Conservation (phyloP, 2,113 vertebrate species). For the Phyllostomus discolor region DNA sequence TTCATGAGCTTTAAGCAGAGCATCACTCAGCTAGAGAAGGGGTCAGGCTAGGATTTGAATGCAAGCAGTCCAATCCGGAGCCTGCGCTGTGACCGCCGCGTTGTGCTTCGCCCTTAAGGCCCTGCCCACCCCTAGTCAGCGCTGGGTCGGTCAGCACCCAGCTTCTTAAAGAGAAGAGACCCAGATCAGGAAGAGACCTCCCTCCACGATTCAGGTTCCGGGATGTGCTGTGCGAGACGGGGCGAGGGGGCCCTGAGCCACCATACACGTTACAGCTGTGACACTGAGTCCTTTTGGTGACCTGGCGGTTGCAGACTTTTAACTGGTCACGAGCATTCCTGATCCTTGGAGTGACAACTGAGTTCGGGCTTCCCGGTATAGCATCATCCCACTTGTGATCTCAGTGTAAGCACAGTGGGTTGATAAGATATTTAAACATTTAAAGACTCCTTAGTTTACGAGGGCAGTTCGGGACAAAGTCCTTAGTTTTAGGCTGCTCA, state of each 20-base stretch:
- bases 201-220: not conserved
- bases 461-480: not conserved
- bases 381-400: not conserved
- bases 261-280: fast-evolving
- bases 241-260: not conserved
- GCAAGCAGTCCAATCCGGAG: not conserved
- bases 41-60: not conserved
- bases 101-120: not conserved
- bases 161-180: not conserved
- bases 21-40: not conserved
- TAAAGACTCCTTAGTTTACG: not conserved
- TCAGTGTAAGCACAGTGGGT: not conserved
- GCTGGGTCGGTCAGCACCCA: not conserved
- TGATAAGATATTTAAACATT: not conserved
- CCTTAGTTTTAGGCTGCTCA: not conserved
- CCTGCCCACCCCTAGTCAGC: not conserved
- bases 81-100: not conserved
- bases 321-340: not conserved
- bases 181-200: not conserved
- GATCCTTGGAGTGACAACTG: not conserved
- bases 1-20: not conserved
- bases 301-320: not conserved
- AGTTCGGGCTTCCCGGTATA: not conserved
- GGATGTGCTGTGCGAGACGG: not conserved
- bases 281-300: not conserved